These are phyloP conservation scores for Cyprinodon variegatus DNA, from an alignment of 2,113 vertebrate species.

Conservation along the genomic window DNA sequence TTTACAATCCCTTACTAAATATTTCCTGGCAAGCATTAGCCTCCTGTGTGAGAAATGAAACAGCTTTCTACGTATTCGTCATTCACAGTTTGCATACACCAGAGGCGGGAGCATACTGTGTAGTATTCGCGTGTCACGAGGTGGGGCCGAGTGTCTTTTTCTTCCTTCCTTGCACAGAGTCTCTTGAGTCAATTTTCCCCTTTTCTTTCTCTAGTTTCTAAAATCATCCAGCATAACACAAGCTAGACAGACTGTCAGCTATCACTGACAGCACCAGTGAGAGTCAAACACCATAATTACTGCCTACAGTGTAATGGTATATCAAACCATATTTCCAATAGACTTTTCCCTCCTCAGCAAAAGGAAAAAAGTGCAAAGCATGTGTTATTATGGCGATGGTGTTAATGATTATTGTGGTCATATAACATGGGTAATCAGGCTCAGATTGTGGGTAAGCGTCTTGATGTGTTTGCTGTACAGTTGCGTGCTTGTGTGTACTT, in stretches of 20 bases:
- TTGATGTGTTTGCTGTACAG: constrained; percentile 19
- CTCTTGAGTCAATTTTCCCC: constrained; percentile 32
- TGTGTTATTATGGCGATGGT: not conserved
- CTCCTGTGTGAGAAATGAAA: constrained; percentile 54
- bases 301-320: constrained; percentile 16
- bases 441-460: constrained; percentile 13
- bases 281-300: constrained; percentile 41
- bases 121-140: constrained; percentile 46
- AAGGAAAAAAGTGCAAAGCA: constrained; percentile 1
- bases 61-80: constrained; percentile 56
- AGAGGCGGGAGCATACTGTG: constrained; percentile 54
- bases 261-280: not conserved
- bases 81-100: constrained; percentile 69
- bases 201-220: constrained; percentile 28
- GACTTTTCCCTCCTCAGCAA: not conserved
- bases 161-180: constrained; percentile 34
- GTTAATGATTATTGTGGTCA: constrained; percentile 12
- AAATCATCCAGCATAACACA: constrained; percentile 31
- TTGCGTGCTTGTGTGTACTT: constrained; percentile 1
- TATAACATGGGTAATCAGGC: constrained; percentile 20
- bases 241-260: constrained; percentile 41
- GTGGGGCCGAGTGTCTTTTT: constrained; percentile 50
- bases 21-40: constrained; percentile 46
- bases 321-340: constrained; percentile 12
- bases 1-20: constrained; percentile 40